Evolutionary conservation across 2,888 invertebrate genomes (phyloP).

Genomic region (Leucozona laternaria): DNA sequence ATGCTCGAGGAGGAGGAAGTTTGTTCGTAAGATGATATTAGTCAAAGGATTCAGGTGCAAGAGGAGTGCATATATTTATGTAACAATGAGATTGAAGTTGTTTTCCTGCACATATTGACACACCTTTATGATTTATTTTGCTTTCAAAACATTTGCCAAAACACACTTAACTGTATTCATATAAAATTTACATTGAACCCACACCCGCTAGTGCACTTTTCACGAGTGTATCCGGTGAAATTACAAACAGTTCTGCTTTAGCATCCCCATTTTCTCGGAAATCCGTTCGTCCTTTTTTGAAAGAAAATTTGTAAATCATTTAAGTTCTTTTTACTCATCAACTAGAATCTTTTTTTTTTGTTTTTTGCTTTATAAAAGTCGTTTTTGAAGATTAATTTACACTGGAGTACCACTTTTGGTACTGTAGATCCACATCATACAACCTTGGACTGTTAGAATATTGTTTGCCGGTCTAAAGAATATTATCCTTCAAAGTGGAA

Average conservation of each 20-base stretch:
- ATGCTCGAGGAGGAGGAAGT: slow-evolving; percentile 25
- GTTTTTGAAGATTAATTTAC: slow-evolving; percentile 44
- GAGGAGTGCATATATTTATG: background rate
- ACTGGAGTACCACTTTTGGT: slow-evolving; percentile 48
- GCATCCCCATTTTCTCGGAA: background rate
- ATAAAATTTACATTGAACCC: background rate
- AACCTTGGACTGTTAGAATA: slow-evolving; percentile 68
- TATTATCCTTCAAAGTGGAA: slow-evolving; percentile 47
- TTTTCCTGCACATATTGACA: background rate
- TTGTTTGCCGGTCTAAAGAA: slow-evolving; percentile 66
- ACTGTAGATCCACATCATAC: slow-evolving; percentile 51
- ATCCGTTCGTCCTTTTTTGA: background rate
- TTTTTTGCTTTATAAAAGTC: slow-evolving; percentile 32
- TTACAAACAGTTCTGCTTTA: background rate
- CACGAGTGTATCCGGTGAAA: slow-evolving; percentile 23
- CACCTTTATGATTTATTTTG: background rate
- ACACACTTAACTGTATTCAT: background rate
- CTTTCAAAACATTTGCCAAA: slow-evolving; percentile 4
- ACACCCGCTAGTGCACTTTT: slow-evolving; percentile 10
- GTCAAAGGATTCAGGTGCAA: slow-evolving; percentile 39
- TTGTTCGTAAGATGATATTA: slow-evolving; percentile 16
- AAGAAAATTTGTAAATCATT: slow-evolving; percentile 7
- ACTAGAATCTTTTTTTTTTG: background rate
- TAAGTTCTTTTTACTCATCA: slow-evolving; percentile 8
- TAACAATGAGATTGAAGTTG: background rate